A percentile compares a stretch with the other conserved stretches of the same genome.
phyloP scores from a whole-genome alignment of 2,888 invertebrate genomes.

The Dromius quadrimaculatus region DNA sequence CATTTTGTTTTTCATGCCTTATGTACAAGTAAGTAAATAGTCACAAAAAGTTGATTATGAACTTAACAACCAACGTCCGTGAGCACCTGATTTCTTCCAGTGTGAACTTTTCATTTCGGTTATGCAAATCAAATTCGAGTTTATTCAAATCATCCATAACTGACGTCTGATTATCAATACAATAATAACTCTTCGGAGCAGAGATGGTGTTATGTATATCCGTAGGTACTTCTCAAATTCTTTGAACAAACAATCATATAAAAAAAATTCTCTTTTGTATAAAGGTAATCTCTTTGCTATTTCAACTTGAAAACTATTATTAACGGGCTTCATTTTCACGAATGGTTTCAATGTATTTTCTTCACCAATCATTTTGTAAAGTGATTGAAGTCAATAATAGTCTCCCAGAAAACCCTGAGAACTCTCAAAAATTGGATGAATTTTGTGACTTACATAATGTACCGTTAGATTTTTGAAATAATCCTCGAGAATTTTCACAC shows the following conservation, averaged over 20 bases:
- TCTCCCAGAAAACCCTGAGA: constrained; percentile 56
- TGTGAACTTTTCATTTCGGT: constrained; percentile 65
- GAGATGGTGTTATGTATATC: constrained; percentile 57
- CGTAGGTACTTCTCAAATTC: constrained; percentile 55
- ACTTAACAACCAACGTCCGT: no score
- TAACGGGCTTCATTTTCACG: constrained; percentile 30
- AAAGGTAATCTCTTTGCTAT: constrained; percentile 42
- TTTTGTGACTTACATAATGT: constrained; percentile 7
- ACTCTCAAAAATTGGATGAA: neutral
- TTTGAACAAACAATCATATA: constrained; percentile 57
- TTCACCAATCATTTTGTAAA: neutral
- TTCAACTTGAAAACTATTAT: constrained; percentile 5
- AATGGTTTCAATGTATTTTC: constrained; percentile 24
- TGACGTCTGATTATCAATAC: constrained; percentile 56
- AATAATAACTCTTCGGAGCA: constrained; percentile 58
- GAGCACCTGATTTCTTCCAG: constrained; percentile 66
- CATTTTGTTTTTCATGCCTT: no score
- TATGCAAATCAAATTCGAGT: constrained; percentile 55
- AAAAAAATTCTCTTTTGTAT: constrained; percentile 61
- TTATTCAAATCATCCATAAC: constrained; percentile 60
- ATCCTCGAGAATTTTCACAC: neutral
- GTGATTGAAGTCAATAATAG: constrained; percentile 55
- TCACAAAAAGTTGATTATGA: no score
- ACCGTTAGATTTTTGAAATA: constrained; percentile 6
- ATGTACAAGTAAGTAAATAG: no score